A percentile compares a stretch with the other conserved stretches of the same genome.
These are phyloP conservation scores for Spatulosminthurus flaviceps DNA, from an alignment of 2,888 invertebrate species.

Conservation along the genomic window DNA sequence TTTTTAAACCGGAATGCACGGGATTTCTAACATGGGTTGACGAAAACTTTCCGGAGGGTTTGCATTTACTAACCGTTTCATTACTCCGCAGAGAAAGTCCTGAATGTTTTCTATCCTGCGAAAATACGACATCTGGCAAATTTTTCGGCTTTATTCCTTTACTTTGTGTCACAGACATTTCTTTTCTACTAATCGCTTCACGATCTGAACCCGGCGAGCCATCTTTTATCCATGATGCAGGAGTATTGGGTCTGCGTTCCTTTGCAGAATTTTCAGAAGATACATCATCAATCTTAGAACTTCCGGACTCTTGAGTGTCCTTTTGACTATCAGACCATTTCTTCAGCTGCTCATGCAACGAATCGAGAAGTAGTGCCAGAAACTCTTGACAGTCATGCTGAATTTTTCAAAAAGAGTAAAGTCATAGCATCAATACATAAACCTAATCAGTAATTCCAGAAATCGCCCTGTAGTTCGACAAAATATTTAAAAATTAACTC, in stretches of 20 bases:
- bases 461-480: too few relatives aligned
- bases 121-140: conserved; percentile 27
- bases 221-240: background rate
- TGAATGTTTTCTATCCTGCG: conserved; percentile 29
- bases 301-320: conserved; percentile 18
- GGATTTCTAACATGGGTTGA: conserved; percentile 16
- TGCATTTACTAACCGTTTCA: conserved; percentile 32
- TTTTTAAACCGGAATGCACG: conserved; percentile 34
- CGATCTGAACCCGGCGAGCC: background rate
- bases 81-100: conserved; percentile 29
- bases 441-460: too few relatives aligned
- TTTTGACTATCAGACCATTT: conserved; percentile 63
- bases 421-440: too few relatives aligned
- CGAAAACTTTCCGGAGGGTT: conserved; percentile 18
- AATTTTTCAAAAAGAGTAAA: background rate
- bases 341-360: conserved; percentile 73
- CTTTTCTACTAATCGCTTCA: conserved; percentile 7
- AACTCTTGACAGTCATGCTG: conserved; percentile 77
- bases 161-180: background rate
- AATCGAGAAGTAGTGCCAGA: conserved; percentile 72
- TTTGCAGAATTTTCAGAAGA: background rate
- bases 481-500: too few relatives aligned
- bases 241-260: background rate
- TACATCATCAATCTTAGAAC: background rate
- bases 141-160: conserved; percentile 18